A percentile compares a stretch with the other conserved stretches of the same genome.
These are phyloP conservation scores for Keiferia lycopersicella DNA, from an alignment of 2,888 invertebrate species.

Conservation along the genomic window DNA sequence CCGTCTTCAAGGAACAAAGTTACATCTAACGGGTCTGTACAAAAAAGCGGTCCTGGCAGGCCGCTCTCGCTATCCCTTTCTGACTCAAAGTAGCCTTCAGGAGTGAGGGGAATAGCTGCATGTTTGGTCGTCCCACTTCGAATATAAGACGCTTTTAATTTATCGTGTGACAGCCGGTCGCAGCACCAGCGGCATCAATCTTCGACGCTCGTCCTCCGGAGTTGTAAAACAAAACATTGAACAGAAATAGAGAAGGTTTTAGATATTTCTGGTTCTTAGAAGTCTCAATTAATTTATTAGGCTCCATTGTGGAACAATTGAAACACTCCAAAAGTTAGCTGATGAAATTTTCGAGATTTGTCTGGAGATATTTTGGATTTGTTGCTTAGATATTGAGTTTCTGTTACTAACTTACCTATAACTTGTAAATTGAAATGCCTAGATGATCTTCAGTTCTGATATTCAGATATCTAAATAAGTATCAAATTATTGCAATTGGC, in stretches of 20 bases:
- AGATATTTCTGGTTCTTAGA: slow-evolving; percentile 15
- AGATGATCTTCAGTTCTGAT: not conserved
- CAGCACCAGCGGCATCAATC: slow-evolving; percentile 71
- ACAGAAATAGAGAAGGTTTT: slow-evolving; percentile 18
- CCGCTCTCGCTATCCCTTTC: slow-evolving; percentile 63
- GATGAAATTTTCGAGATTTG: slow-evolving; percentile 8
- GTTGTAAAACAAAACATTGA: slow-evolving; percentile 18
- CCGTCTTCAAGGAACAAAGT: slow-evolving; percentile 68
- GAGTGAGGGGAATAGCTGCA: slow-evolving; percentile 63
- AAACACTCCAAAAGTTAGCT: slow-evolving; percentile 9
- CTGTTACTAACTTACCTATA: too few relatives aligned
- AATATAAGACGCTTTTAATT: slow-evolving; percentile 76
- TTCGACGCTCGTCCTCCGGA: slow-evolving; percentile 39
- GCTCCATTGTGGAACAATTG: slow-evolving; percentile 13
- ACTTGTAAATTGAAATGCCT: not conserved
- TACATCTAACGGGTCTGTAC: slow-evolving; percentile 72
- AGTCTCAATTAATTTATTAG: slow-evolving; percentile 21
- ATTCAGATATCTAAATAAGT: too few relatives aligned
- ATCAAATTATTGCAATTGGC: too few relatives aligned
- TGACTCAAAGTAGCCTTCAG: slow-evolving; percentile 45
- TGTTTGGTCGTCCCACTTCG: slow-evolving; percentile 65
- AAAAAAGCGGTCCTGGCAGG: slow-evolving; percentile 69
- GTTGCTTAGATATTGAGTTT: slow-evolving; percentile 25
- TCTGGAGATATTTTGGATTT: slow-evolving; percentile 21
- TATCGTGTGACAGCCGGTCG: slow-evolving; percentile 75